Conservation (phyloP, 1,140 invertebrate genomes). For the Augochlora pura region DNA sequence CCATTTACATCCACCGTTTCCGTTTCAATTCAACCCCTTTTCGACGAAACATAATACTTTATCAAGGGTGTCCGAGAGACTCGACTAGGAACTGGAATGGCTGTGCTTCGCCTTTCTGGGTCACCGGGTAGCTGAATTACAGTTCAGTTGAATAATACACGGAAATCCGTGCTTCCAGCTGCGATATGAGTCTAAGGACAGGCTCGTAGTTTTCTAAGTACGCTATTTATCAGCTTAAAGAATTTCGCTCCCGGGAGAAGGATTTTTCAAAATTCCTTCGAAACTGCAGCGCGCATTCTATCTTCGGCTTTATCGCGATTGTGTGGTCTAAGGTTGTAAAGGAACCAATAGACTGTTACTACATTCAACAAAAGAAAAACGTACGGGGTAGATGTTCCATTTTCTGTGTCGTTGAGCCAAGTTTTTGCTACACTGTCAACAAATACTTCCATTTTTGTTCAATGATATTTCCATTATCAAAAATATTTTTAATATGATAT, state of each 20-base stretch:
- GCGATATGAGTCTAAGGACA: background rate
- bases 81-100: background rate
- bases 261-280: background rate
- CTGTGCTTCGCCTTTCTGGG: background rate
- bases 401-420: too few relatives aligned
- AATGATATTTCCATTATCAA: too few relatives aligned
- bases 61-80: constrained; percentile 32
- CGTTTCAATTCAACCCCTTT: constrained; percentile 10
- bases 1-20: background rate
- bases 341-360: too few relatives aligned
- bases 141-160: background rate
- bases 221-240: background rate
- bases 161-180: background rate
- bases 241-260: background rate
- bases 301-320: too few relatives aligned
- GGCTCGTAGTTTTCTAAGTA: background rate
- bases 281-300: too few relatives aligned
- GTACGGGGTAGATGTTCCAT: too few relatives aligned
- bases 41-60: background rate
- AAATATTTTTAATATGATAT: too few relatives aligned
- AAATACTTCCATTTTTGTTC: too few relatives aligned
- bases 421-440: too few relatives aligned
- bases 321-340: too few relatives aligned
- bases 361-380: too few relatives aligned
- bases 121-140: background rate